A percentile compares a stretch with the other conserved stretches of the same genome.
These are phyloP conservation scores for Epinotia nisella DNA, from an alignment of 2,888 invertebrate genomes.

Conservation along the genomic window DNA sequence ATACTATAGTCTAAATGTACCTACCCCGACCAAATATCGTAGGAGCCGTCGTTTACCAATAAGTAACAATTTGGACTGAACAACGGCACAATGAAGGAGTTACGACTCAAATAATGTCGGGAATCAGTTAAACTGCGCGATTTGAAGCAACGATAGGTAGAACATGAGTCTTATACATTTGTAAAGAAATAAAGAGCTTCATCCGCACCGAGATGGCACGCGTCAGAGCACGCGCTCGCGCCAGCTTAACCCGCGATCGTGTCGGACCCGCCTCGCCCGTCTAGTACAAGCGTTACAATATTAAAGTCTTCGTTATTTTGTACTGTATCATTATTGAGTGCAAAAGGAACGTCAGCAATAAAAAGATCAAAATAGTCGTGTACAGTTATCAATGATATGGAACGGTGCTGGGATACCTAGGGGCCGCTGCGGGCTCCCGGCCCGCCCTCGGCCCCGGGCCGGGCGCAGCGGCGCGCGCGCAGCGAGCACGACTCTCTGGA, in stretches of 20 bases:
- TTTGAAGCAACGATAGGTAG: neutral
- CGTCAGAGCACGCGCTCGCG: neutral
- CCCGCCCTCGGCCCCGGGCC: neutral
- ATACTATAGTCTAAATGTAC: constrained; percentile 6
- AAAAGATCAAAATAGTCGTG: constrained; percentile 40
- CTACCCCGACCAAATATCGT: constrained; percentile 15
- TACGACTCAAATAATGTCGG: neutral
- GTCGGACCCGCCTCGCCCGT: constrained; percentile 39
- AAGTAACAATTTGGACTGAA: neutral
- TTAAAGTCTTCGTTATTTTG: constrained; percentile 49
- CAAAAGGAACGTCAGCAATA: constrained; percentile 54
- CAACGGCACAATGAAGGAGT: constrained; percentile 3
- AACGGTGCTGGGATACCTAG: constrained; percentile 40
- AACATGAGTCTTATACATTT: neutral
- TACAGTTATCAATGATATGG: constrained; percentile 45
- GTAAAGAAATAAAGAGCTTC: constrained; percentile 2
- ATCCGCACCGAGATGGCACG: constrained; percentile 6
- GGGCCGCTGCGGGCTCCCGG: constrained; percentile 35
- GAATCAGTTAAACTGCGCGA: constrained; percentile 6
- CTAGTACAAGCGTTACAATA: constrained; percentile 33
- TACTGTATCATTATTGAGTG: constrained; percentile 62
- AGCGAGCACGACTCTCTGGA: constrained; percentile 27
- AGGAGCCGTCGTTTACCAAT: neutral
- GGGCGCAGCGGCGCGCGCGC: constrained; percentile 13
- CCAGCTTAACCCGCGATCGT: constrained; percentile 19